A percentile compares a stretch with the other conserved stretches of the same genome.
Conservation (phyloP, 2,797 vertebrate genomes). For the Platalea minor region DNA sequence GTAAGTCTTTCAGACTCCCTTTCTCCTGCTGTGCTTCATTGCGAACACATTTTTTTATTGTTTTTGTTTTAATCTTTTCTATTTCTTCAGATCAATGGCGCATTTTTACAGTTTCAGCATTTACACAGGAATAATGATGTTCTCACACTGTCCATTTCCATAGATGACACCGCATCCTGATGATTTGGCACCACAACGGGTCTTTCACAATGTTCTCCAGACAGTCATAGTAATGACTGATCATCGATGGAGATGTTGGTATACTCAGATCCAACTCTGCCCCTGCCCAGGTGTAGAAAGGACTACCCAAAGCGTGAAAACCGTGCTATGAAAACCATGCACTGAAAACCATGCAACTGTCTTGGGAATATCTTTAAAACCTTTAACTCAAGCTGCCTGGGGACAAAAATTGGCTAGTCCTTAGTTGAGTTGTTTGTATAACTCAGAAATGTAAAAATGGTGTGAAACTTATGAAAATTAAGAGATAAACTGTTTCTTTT, state of each 20-base stretch:
- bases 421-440: neutral
- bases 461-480: neutral
- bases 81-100: neutral
- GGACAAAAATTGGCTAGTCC: neutral
- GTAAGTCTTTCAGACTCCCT: neutral
- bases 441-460: neutral
- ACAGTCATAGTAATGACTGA: neutral
- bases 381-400: neutral
- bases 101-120: neutral
- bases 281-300: neutral
- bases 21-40: neutral
- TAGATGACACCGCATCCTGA: neutral
- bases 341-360: accelerated
- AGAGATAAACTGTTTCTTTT: neutral
- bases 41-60: neutral
- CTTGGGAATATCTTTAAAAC: neutral
- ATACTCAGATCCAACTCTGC: neutral
- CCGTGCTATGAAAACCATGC: neutral
- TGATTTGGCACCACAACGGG: neutral
- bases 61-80: neutral
- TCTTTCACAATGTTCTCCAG: neutral
- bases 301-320: neutral
- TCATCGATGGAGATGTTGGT: neutral
- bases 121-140: neutral
- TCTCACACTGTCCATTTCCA: neutral